Percentiles rank a stretch among this genome's conserved stretches.
Conservation (phyloP, 2,113 vertebrate genomes). For the Montifringilla adamsi region DNA sequence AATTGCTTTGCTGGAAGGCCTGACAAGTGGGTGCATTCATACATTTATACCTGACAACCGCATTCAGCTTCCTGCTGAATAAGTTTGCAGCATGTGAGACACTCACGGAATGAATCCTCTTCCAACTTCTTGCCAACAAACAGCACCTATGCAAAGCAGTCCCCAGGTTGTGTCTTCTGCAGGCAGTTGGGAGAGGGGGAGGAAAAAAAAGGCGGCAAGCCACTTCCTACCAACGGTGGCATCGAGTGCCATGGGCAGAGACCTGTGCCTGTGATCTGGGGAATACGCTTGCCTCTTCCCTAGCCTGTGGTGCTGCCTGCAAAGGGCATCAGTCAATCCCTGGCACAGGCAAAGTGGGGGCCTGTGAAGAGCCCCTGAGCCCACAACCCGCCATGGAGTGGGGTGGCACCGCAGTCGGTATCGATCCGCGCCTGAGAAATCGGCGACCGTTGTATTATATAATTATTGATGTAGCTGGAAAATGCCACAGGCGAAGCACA, state of each 20-base stretch:
- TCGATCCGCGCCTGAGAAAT: constrained; percentile 70
- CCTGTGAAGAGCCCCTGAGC: constrained; percentile 1
- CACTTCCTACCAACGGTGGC: background rate
- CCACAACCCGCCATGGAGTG: background rate
- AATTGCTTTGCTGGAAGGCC: background rate
- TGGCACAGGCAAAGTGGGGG: background rate
- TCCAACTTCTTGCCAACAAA: background rate
- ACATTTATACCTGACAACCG: background rate
- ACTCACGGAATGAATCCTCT: background rate
- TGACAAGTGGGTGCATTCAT: background rate
- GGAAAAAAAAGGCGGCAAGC: rapidly evolving
- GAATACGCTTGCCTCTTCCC: background rate
- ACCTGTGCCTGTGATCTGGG: background rate
- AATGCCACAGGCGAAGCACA: constrained; percentile 72
- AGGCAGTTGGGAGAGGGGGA: background rate
- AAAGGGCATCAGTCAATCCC: constrained; percentile 6
- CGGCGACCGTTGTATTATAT: constrained; percentile 71
- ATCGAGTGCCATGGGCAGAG: rapidly evolving
- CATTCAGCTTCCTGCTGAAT: background rate
- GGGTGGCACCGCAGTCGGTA: constrained; percentile 42
- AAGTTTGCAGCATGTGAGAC: rapidly evolving
- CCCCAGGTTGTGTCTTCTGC: background rate
- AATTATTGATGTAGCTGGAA: constrained; percentile 79
- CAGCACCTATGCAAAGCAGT: background rate
- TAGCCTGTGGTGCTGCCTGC: background rate